Evolutionary conservation across 2,113 vertebrate species (phyloP).

Genomic region (Pteronura brasiliensis): DNA sequence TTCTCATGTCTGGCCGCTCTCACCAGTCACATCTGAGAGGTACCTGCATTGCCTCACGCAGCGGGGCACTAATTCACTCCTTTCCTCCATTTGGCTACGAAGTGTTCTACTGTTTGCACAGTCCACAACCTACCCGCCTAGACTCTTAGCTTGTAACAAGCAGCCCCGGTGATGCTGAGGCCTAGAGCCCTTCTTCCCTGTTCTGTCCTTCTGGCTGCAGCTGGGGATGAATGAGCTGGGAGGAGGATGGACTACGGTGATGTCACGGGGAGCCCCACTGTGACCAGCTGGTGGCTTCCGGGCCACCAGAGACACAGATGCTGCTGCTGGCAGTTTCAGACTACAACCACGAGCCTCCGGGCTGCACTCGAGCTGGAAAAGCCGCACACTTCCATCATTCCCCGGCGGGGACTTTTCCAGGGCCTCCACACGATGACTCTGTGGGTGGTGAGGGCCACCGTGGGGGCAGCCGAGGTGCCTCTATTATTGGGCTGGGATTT

Average conservation of each 20-base stretch:
- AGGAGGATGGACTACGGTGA: background rate
- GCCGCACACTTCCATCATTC: background rate
- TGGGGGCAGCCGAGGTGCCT: background rate
- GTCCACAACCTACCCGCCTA: too few species aligned
- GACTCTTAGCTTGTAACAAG: background rate
- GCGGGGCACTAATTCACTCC: background rate
- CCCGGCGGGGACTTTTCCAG: conserved; percentile 22
- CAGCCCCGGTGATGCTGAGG: background rate
- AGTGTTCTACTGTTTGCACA: background rate
- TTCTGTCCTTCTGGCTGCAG: background rate
- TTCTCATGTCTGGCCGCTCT: background rate
- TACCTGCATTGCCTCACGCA: rapidly evolving
- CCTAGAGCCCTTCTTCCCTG: background rate
- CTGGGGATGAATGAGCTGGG: background rate
- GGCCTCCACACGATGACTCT: background rate
- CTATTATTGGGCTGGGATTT: conserved; percentile 24
- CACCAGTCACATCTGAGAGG: background rate
- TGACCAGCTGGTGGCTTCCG: background rate
- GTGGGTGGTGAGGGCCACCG: background rate
- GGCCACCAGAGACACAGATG: background rate
- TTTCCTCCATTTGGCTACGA: background rate
- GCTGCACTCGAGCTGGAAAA: background rate
- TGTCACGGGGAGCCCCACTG: background rate
- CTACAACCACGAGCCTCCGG: rapidly evolving
- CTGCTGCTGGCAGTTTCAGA: background rate